Percentiles rank a stretch among this genome's conserved stretches.
Conservation (phyloP, 2,888 invertebrate genomes). For the Dichetophora obliterata region DNA sequence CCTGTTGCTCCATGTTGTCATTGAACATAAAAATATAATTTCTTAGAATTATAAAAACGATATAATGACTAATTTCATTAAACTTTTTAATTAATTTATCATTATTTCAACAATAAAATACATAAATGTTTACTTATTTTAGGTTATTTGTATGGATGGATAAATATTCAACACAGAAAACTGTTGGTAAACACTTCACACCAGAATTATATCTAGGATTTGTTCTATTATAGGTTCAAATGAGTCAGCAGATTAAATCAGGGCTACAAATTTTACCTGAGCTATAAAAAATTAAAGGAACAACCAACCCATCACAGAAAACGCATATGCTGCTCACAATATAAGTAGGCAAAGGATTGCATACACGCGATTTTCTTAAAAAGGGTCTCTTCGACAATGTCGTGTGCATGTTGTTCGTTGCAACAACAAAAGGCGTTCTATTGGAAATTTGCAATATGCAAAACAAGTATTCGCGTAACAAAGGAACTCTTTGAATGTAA, state of each 20-base stretch:
- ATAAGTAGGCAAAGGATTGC: conserved; percentile 6
- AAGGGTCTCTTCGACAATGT: conserved; percentile 7
- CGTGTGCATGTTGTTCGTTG: background rate
- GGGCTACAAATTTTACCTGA: conserved; percentile 24
- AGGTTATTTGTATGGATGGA: too few relatives aligned
- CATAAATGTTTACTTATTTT: too few relatives aligned
- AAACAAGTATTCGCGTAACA: conserved; percentile 25
- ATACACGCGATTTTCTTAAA: conserved; percentile 14
- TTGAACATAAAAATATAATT: too few relatives aligned
- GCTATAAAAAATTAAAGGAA: background rate
- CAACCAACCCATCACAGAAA: background rate
- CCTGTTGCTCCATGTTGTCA: too few relatives aligned
- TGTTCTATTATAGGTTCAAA: background rate
- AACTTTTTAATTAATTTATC: too few relatives aligned
- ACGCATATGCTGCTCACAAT: background rate
- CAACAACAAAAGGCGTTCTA: background rate
- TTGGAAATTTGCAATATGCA: conserved; percentile 32
- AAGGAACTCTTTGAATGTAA: conserved; percentile 32
- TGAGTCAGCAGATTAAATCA: background rate
- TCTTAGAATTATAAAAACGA: too few relatives aligned
- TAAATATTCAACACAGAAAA: background rate
- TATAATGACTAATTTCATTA: too few relatives aligned
- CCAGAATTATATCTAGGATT: background rate
- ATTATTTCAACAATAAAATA: too few relatives aligned
- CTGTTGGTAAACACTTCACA: conserved; percentile 23